Evolutionary conservation across 2,797 vertebrate genomes (phyloP), one percentile per base, ranked within the genome.

Genomic region (Enteromius viviparus): DNA sequence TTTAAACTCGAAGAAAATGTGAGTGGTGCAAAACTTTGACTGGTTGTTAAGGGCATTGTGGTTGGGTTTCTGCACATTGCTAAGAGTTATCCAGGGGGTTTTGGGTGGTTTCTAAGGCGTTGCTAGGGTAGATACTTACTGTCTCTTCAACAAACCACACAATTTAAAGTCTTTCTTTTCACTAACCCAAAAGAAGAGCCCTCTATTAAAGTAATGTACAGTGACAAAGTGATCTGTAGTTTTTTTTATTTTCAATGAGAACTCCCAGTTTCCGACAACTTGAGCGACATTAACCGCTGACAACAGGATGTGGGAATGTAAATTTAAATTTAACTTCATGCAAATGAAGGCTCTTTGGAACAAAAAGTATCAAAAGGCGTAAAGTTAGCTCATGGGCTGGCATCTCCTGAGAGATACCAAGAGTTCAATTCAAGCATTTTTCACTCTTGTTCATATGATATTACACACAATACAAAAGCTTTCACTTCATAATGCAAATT

Each of bases 11-110:
- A 2, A 32, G n/a, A 58, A 29, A 72, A 72, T 11, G 45, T 49
- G 60, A 64, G 8, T 11, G 32, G 74, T 77, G 62, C 23, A 65
- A 81, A 85, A 78, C 58, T 78, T 19, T 70, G 23, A 4, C 3
- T 45, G 37, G 37, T n/a, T 45, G 11, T 37, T 40, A 58, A 42
- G 49, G 34, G 9, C 2, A 1, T 69, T 51, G 23, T 72, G 69
- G 4, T 32, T 32, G 26, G 26, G 0, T 6, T 34, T 72, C 9
- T 21, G 45, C 9, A 72, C 9, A 6, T 21, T 69, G 65, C 32
- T 68, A 26, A 12, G 65, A 12, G 32, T 49, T 40, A 42, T 15
- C 23, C 29, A 53, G 8, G 5, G 9, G 21, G 26, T 21, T 12
- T 17, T 32, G 0, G 32, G 49, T 71, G 45, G 6, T 26, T 68